Evolutionary conservation across 2,113 vertebrate species (phyloP), one percentile per base, ranked within the genome.

Genomic region (Calidris pygmaea): DNA sequence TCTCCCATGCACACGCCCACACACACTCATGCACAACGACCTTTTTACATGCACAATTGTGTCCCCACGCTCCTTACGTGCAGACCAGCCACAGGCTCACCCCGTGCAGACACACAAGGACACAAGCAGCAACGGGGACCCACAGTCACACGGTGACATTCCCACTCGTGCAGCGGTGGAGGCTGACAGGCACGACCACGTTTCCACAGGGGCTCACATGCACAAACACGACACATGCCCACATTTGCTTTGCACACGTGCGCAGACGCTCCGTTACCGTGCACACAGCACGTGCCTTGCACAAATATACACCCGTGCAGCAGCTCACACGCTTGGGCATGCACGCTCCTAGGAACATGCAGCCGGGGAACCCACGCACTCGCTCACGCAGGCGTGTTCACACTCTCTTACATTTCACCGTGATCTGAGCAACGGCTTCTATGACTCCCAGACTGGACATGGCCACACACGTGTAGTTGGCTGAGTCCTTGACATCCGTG

Each of bases 401-500:
- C 92, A 1, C 55, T 75, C 62, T 81, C 99, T 99, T 98, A 99
- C 99, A 99, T 98, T 99, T 99, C 96, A 99, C 99, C 16, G 99
- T 99, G 98, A 99, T 99, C 97, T 99, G 99, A 5, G 99, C 99
- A 66, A 99, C 99, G 0, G 99, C 98, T 78, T 99, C 99, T 16
- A 99, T 99, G 96, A 99, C 99, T 41, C 99, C 99, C 95, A 99
- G 98, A 82, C 99, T 99, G 97, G 99, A 99, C 99, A 99, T 99
- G 97, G 99, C 99, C 96, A 99, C 99, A 6, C 99, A 99, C 4
- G 99, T 99, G 98, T 99, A 99, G 98, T 99, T 99, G 98, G 99
- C 99, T 0, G 99, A 99, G 96, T 99, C 99, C 79, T 99, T 99
- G 85, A 99, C 99, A 12, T 99, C 98, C 8, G 99, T 99, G 96